These are phyloP conservation scores for Pentalonia nigronervosa DNA, from an alignment of 1,140 invertebrate species.

Conservation along the genomic window DNA sequence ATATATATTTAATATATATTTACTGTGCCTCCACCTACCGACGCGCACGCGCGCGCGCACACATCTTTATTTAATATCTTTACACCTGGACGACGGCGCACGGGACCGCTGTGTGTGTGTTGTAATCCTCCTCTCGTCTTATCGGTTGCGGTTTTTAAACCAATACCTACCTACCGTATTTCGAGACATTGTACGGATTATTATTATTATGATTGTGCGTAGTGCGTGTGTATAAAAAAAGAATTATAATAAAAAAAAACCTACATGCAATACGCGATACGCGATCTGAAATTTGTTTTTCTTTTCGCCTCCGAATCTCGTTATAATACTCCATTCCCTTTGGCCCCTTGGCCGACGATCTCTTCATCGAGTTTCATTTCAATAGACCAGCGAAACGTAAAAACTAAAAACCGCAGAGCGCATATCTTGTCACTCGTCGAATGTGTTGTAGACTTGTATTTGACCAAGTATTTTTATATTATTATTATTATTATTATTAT, in stretches of 20 bases:
- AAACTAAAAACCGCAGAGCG: background rate
- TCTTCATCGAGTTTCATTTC: background rate
- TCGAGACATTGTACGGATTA: slow-evolving; percentile 2
- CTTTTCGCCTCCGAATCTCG: background rate
- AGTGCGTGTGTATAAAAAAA: background rate
- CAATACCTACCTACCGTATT: slow-evolving; percentile 40
- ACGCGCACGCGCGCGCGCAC: background rate
- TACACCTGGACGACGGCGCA: slow-evolving; percentile 54
- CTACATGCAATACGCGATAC: background rate
- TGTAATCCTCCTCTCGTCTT: slow-evolving; percentile 40
- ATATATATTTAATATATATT: background rate
- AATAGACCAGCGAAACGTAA: background rate
- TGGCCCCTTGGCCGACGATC: background rate
- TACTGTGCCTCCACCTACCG: background rate
- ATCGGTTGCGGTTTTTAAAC: slow-evolving; percentile 58
- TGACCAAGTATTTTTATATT: background rate
- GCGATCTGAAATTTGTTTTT: slow-evolving; percentile 41
- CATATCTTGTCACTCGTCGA: background rate
- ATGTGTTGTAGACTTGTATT: background rate
- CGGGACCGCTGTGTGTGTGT: background rate
- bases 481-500: too few relatives aligned
- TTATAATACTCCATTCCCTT: background rate
- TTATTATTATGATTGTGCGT: background rate
- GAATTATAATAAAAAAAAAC: slow-evolving; percentile 9
- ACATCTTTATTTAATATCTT: slow-evolving; percentile 57